Evolutionary conservation across 2,797 vertebrate species (phyloP), one percentile per base, ranked within the genome.

Genomic region (Notoglanidium macrostoma): DNA sequence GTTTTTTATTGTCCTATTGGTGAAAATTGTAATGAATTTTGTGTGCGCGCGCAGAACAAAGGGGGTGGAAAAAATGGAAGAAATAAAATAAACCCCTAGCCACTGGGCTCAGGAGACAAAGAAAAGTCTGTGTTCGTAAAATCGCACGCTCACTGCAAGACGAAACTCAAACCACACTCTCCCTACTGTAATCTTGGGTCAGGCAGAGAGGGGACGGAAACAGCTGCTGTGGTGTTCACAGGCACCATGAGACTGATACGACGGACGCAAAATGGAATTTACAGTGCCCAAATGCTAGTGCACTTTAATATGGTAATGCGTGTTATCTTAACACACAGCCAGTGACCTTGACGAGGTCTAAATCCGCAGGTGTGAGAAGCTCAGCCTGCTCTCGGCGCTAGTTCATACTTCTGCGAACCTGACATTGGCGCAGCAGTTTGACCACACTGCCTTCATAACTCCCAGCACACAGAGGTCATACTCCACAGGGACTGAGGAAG

Each of bases 251-350:
- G 86, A 88, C 89, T 86, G 87, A 91, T 93, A 91, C 88, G 9
- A 87, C 89, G 91, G 91, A 92, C 85, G 94, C 94, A 93, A 95
- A 95, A 95, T 93, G 90, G 91, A 92, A 88, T 94, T 92, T 92
- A 91, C 91, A 82, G 72, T 87, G 92, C 86, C 74, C 80, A 89
- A 87, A 89, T 86, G 70, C 85, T 87, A 82, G 85, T 88, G 79
- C 14, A 44, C 85, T 88, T 88, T 87, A 87, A 72, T 63, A 78
- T 51, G 65, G 72, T 59, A 72, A 83, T 89, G 88, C 89, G 87
- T 83, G 86, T 88, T 91, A 91, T 92, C 89, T 92, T 92, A 90
- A 92, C 91, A 90, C 91, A 91, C 90, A 90, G 91, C 89, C 92
- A 92, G 65, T 94, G 95, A 95, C 94, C 93, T 93, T 87, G 84